A percentile compares a stretch with the other conserved stretches of the same genome.
phyloP scores from a whole-genome alignment of 1,140 invertebrate genomes.

The Plutomurus gul region DNA sequence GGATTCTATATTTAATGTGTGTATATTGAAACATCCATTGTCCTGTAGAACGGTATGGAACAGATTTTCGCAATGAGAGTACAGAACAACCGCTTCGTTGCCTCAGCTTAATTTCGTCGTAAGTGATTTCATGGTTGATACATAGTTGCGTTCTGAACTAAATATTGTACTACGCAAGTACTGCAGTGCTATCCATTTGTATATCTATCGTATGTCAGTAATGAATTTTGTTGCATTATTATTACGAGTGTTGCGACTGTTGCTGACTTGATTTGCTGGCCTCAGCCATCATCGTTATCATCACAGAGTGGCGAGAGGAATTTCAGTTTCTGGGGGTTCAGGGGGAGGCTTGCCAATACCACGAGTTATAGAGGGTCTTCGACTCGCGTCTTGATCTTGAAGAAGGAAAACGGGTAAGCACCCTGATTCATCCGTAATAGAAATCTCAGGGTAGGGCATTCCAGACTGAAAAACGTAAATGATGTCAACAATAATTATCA shows the following conservation, averaged over 20 bases:
- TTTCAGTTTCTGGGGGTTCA: slow-evolving; percentile 45
- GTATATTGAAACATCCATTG: not conserved
- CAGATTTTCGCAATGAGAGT: not conserved
- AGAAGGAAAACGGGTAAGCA: slow-evolving; percentile 60
- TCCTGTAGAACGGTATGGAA: not conserved
- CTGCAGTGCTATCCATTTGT: not conserved
- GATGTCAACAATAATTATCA: not conserved
- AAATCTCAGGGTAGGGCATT: slow-evolving; percentile 74
- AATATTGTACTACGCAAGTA: not conserved
- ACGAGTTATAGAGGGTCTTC: slow-evolving; percentile 76
- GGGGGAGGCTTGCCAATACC: slow-evolving; percentile 66
- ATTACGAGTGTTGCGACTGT: slow-evolving; percentile 9
- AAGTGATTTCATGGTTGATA: not conserved
- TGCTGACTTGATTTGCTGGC: slow-evolving; percentile 10
- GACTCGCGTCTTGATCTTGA: slow-evolving; percentile 66
- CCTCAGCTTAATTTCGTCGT: not conserved
- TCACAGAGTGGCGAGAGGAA: slow-evolving; percentile 45
- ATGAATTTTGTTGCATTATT: not conserved
- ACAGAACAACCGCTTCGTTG: not conserved
- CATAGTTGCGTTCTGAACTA: not conserved
- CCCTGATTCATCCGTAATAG: slow-evolving; percentile 84
- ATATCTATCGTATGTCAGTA: not conserved
- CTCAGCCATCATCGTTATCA: slow-evolving; percentile 6
- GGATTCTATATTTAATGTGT: not conserved
- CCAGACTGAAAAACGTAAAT: slow-evolving; percentile 38